These are phyloP conservation scores for Drosophila dives DNA, from an alignment of 2,888 invertebrate genomes.

Conservation along the genomic window DNA sequence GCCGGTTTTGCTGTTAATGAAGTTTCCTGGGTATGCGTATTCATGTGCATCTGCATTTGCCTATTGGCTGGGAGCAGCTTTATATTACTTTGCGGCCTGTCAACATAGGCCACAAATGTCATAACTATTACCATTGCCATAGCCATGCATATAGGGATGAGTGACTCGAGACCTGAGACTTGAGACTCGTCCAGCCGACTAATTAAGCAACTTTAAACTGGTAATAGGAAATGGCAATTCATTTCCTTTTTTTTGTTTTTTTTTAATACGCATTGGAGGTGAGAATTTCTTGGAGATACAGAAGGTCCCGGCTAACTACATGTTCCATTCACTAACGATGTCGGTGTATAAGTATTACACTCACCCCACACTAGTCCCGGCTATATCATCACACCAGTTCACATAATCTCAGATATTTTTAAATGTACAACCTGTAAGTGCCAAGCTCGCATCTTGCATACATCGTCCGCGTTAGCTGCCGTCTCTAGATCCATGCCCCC, in stretches of 20 bases:
- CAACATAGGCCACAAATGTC: slow-evolving; percentile 67
- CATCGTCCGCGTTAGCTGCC: too few species aligned
- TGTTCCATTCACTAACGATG: neutral
- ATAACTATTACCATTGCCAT: slow-evolving; percentile 27
- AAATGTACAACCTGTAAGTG: too few species aligned
- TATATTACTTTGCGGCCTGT: slow-evolving; percentile 54
- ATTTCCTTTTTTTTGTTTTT: slow-evolving; percentile 41
- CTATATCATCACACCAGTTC: too few species aligned
- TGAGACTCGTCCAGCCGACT: slow-evolving; percentile 47
- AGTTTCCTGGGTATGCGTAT: slow-evolving; percentile 58
- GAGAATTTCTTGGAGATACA: too few species aligned
- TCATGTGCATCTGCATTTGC: slow-evolving; percentile 5
- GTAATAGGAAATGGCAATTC: slow-evolving; percentile 72
- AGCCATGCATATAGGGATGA: slow-evolving; percentile 12
- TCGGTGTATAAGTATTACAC: neutral
- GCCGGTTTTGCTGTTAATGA: slow-evolving; percentile 61
- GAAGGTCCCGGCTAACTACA: neutral
- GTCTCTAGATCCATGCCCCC: too few species aligned
- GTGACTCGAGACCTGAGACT: slow-evolving; percentile 6
- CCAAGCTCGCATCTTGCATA: too few species aligned
- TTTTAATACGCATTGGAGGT: too few species aligned
- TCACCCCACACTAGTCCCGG: neutral
- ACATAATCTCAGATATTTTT: too few species aligned
- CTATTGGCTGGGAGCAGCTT: slow-evolving; percentile 22
- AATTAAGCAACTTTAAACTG: slow-evolving; percentile 70